A percentile compares a stretch with the other conserved stretches of the same genome.
phyloP scores from a whole-genome alignment of 2,797 vertebrate species.

The Leptatherina wallacei region DNA sequence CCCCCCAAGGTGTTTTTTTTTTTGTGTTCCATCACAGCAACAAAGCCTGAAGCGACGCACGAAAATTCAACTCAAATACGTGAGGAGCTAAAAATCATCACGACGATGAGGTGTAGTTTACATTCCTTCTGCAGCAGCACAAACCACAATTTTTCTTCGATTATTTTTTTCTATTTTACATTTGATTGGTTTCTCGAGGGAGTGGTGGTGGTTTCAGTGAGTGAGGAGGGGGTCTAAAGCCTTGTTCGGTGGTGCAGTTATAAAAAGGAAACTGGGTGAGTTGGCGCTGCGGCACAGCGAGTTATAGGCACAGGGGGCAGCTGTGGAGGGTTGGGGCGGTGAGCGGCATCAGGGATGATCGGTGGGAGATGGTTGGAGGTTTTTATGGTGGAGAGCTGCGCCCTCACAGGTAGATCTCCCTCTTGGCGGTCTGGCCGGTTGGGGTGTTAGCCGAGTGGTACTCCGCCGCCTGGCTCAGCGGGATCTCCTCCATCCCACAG shows the following conservation, averaged over 20 bases:
- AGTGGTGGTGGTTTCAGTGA: conserved; percentile 36
- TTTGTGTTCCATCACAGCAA: conserved; percentile 58
- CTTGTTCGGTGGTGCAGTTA: conserved; percentile 83
- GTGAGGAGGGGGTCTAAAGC: conserved; percentile 68
- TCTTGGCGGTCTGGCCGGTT: conserved; percentile 93
- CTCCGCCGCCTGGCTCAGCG: conserved; percentile 95
- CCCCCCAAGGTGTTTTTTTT: conserved; percentile 36
- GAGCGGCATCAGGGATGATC: conserved; percentile 38
- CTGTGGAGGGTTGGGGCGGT: conserved; percentile 51
- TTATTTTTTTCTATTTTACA: conserved; percentile 67
- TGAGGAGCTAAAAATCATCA: conserved; percentile 78
- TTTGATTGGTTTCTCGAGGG: conserved; percentile 65
- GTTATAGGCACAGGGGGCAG: conserved; percentile 89
- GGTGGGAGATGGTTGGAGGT: background rate
- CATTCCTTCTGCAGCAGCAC: conserved; percentile 77
- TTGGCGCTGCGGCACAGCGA: conserved; percentile 78
- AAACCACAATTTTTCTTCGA: conserved; percentile 50
- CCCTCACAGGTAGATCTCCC: conserved; percentile 98
- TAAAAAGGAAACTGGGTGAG: conserved; percentile 63
- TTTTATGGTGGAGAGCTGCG: conserved; percentile 35
- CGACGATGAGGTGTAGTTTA: conserved; percentile 79
- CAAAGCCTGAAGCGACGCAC: conserved; percentile 66
- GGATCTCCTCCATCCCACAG: conserved; percentile 96
- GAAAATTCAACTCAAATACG: conserved; percentile 64
- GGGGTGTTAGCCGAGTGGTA: conserved; percentile 91